phyloP scores from a whole-genome alignment of 2,113 vertebrate genomes.

The Rhegmatorhina hoffmannsi region DNA sequence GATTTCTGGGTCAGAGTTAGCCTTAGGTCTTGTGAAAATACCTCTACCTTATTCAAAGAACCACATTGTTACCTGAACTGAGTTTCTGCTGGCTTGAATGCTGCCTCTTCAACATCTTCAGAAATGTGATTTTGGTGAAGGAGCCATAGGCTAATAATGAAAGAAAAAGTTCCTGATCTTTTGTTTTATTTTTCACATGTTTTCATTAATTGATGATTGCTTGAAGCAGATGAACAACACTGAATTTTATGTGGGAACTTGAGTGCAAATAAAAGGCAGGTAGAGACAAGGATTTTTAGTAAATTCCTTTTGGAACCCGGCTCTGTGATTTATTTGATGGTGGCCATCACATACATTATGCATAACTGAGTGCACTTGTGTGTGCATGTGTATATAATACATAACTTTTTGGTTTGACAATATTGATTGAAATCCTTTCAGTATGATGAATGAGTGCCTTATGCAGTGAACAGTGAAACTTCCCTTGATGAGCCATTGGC shows the following conservation, averaged over 20 bases:
- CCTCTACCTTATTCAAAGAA: not conserved
- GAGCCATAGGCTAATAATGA: not conserved
- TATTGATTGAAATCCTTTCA: constrained; percentile 8
- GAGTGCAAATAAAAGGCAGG: not conserved
- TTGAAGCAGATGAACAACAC: not conserved
- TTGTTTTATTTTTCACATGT: not conserved
- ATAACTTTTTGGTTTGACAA: not conserved
- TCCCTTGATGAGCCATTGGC: constrained; percentile 4
- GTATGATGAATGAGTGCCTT: constrained; percentile 21
- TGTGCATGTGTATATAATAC: not conserved
- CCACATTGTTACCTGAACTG: not conserved
- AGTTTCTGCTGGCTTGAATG: not conserved
- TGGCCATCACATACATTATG: not conserved
- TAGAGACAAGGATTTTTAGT: not conserved
- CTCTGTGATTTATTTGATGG: not conserved
- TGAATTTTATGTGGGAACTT: not conserved
- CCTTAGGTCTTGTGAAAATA: not conserved
- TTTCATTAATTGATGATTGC: not conserved
- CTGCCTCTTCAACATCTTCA: not conserved
- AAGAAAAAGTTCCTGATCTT: not conserved
- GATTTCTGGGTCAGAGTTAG: not conserved
- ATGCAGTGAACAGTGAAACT: constrained; percentile 15
- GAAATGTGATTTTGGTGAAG: not conserved
- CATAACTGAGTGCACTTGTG: not conserved
- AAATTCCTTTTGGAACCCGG: not conserved